Percentiles rank a stretch among this genome's conserved stretches.
Evolutionary conservation across 2,888 invertebrate species (phyloP).

Genomic region (Bhutanitis thaidina): DNA sequence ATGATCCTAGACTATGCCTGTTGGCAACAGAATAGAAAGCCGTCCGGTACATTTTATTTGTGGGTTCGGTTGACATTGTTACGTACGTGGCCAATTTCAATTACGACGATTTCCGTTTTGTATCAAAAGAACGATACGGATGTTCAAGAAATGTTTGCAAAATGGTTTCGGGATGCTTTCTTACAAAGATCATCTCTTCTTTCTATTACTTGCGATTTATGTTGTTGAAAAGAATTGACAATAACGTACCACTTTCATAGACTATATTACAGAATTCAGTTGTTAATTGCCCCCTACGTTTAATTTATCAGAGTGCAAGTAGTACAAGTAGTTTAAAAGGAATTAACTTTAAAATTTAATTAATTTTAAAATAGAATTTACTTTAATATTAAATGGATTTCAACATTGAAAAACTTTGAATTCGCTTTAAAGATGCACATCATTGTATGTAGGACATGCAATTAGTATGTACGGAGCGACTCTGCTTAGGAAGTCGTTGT

Average conservation of each 20-base stretch:
- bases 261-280: too few relatives aligned
- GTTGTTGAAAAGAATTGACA: slow-evolving; percentile 26
- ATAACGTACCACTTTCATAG: too few relatives aligned
- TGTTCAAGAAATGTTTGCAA: slow-evolving; percentile 50
- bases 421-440: too few relatives aligned
- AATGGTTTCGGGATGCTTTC: slow-evolving; percentile 43
- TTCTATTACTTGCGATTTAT: slow-evolving; percentile 48
- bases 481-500: slow-evolving; percentile 59
- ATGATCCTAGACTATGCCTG: slow-evolving; percentile 66
- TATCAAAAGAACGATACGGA: slow-evolving; percentile 56
- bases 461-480: slow-evolving; percentile 48
- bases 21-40: slow-evolving; percentile 55
- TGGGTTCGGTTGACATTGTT: slow-evolving; percentile 64
- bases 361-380: too few relatives aligned
- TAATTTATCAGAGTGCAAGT: too few relatives aligned
- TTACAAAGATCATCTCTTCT: slow-evolving; percentile 38
- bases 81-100: slow-evolving; percentile 58
- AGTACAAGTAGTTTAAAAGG: too few relatives aligned
- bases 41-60: slow-evolving; percentile 55
- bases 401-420: too few relatives aligned
- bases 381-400: too few relatives aligned
- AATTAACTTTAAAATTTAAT: too few relatives aligned
- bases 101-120: slow-evolving; percentile 66
- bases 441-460: slow-evolving; percentile 22
- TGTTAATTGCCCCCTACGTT: too few relatives aligned